Evolutionary conservation across 2,797 vertebrate species (phyloP).

Genomic region (Acanthurus lineatus): DNA sequence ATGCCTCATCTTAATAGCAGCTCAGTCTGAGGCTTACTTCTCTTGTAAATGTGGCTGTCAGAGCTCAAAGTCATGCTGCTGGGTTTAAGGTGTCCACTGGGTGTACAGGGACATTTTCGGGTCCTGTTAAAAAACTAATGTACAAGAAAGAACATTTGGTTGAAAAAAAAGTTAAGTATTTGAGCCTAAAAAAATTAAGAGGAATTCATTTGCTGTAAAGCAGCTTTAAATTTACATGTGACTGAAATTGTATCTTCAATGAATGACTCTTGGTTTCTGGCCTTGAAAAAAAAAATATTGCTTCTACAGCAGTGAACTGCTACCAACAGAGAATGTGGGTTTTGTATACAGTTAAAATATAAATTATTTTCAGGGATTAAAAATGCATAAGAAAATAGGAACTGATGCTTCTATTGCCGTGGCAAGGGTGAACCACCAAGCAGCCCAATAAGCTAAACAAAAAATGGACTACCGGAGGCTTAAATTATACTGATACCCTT

Average conservation of each 20-base stretch:
- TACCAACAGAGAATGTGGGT: background rate
- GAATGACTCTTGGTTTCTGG: conserved; percentile 26
- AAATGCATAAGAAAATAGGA: background rate
- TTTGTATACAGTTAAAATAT: background rate
- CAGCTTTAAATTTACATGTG: conserved; percentile 47
- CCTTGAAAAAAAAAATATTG: conserved; percentile 10
- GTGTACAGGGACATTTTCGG: conserved; percentile 8
- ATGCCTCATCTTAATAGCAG: conserved; percentile 29
- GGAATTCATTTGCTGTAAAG: conserved; percentile 32
- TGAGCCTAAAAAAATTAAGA: conserved; percentile 29
- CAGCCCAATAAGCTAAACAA: background rate
- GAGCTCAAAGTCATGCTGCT: conserved; percentile 12
- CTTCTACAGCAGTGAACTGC: conserved; percentile 10
- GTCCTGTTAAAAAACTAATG: conserved; percentile 10
- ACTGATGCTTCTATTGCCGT: too few species aligned
- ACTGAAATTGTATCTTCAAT: conserved; percentile 18
- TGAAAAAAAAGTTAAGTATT: conserved; percentile 33
- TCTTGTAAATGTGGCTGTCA: conserved; percentile 18
- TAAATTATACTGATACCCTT: background rate
- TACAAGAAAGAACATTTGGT: conserved; percentile 33
- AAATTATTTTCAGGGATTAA: too few species aligned
- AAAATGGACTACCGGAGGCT: background rate
- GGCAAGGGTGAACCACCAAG: background rate
- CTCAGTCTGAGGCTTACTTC: conserved; percentile 1
- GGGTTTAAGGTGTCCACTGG: conserved; percentile 14